Base-by-base conservation (phyloP, 2,113 vertebrate species). In the Acrocephalus arundinaceus region DNA sequence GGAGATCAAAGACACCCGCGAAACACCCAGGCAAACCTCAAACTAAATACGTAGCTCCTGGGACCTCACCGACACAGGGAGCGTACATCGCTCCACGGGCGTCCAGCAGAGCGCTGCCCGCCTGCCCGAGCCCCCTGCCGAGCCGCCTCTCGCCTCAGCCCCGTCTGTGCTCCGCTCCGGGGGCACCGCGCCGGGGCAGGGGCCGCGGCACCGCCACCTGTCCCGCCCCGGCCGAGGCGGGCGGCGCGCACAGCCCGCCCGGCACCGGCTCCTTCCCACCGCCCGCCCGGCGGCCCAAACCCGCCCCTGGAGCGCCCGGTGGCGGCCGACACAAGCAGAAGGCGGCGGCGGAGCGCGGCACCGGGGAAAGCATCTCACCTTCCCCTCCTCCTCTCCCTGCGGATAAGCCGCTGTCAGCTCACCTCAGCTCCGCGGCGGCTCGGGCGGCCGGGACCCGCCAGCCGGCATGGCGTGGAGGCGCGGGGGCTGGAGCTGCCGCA, bases 381-480 rank as follows among this genome's bases (percentile, higher is more conserved):
- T 46, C 7, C 54, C 31, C 72, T 33, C 55, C 43, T 48, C 31
- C 25, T 62, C 46, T 35, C 4, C 12, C 28, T 15, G 13, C 6
- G 28, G 33, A 21, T 12, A 28, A 68, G 59, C 10, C 82, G 35
- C 49, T 21, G 45, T 13, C 79, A 49, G 55, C 94, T 90, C 68
- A 87, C 62, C 93, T 87, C 73, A 66, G 68, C 91, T 45, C 46
- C 37, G 62, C 8, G 37, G 74, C 41, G 33, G 63, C 48, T 90
- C 82, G 20, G 90, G 85, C 43, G 71, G 61, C 59, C 46, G 75
- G 81, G 85, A 70, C 70, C 87, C 57, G 24, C 48, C 94, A 17
- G 41, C 80, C 67, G 94, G 93, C 97, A 97, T 97, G 87, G 96
- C 96, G 94, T 45, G 95, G 20, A n/a, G 80, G n/a, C 10, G 65